These are phyloP conservation scores for Diachrysia chrysitis DNA, from an alignment of 2,888 invertebrate genomes.

Conservation along the genomic window DNA sequence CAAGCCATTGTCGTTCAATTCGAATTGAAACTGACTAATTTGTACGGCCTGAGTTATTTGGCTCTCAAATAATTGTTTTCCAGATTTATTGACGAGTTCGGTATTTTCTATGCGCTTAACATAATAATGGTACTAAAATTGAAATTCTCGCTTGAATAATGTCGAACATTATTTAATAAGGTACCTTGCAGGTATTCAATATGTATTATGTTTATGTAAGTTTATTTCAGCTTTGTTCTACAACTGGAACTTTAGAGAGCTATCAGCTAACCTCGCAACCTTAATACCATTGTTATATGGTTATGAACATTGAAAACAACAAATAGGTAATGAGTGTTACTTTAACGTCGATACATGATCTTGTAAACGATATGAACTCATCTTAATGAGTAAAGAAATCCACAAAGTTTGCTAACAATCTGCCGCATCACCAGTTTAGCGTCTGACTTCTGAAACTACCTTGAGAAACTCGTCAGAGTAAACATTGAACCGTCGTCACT, in stretches of 20 bases:
- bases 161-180: background rate
- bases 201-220: background rate
- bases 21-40: background rate
- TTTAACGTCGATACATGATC: background rate
- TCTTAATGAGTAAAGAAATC: conserved; percentile 16
- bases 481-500: conserved; percentile 47
- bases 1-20: background rate
- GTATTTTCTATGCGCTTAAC: background rate
- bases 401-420: conserved; percentile 46
- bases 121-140: too few relatives aligned
- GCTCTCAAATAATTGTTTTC: background rate
- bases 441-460: conserved; percentile 62
- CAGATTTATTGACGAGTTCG: background rate
- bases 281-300: background rate
- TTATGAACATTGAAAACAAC: background rate
- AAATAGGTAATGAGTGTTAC: background rate
- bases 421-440: conserved; percentile 53
- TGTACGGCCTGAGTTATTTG: background rate
- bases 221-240: background rate
- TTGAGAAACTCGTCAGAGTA: conserved; percentile 58
- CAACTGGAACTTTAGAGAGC: background rate
- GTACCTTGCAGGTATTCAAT: background rate
- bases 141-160: too few relatives aligned
- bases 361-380: background rate
- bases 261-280: background rate